These are phyloP conservation scores for Eubucco bourcierii DNA, from an alignment of 2,113 vertebrate species.

Conservation along the genomic window DNA sequence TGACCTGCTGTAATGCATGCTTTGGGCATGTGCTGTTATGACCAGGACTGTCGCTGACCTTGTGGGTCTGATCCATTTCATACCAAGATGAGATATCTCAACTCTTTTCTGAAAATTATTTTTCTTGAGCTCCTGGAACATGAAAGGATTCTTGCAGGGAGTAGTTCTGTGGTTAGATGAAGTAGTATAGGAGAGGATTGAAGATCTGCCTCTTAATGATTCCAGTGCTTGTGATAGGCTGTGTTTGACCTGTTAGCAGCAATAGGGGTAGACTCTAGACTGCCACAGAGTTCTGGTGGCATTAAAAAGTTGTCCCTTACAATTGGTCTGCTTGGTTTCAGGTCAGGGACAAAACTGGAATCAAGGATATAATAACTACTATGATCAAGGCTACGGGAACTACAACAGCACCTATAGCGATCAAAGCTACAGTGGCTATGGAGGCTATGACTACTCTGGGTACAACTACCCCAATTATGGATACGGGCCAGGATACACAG, in stretches of 20 bases:
- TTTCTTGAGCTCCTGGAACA: not conserved
- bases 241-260: no score
- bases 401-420: constrained; percentile 87
- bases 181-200: not conserved
- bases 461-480: constrained; percentile 90
- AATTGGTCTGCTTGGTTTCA: constrained; percentile 45
- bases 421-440: constrained; percentile 87
- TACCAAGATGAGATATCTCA: not conserved
- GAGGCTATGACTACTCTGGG: constrained; percentile 89
- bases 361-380: constrained; percentile 89
- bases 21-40: not conserved
- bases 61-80: accelerated
- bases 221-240: no score
- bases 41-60: not conserved
- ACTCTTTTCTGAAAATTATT: not conserved
- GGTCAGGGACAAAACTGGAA: constrained; percentile 89
- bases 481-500: constrained; percentile 88
- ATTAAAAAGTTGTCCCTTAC: not conserved
- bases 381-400: constrained; percentile 89
- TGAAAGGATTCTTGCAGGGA: not conserved
- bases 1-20: not conserved
- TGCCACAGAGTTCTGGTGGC: no score
- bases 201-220: not conserved
- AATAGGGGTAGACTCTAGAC: no score
- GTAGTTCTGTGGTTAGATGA: not conserved